Percentiles rank a stretch among this genome's conserved stretches.
Evolutionary conservation across 2,888 invertebrate species (phyloP).

Genomic region (Eupithecia subfuscata): DNA sequence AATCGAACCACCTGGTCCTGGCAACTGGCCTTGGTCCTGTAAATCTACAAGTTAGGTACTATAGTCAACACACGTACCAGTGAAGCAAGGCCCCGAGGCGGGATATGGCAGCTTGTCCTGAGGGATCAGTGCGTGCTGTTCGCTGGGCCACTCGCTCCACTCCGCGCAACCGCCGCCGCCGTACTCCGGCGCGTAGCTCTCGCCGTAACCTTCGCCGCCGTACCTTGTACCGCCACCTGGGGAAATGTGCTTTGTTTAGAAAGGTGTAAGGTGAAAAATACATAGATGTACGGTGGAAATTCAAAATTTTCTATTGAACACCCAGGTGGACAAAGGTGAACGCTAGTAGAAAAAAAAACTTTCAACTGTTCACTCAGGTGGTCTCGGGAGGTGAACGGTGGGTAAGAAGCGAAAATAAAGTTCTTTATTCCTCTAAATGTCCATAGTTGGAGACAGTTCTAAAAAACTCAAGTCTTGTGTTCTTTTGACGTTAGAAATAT

Average conservation of each 20-base stretch:
- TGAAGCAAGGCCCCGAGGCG: slow-evolving; percentile 85
- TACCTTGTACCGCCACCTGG: slow-evolving; percentile 74
- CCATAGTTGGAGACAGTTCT: too few relatives aligned
- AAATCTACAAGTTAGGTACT: neutral
- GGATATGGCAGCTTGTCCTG: slow-evolving; percentile 81
- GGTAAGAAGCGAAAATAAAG: neutral
- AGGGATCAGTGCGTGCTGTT: slow-evolving; percentile 78
- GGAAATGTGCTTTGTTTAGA: neutral
- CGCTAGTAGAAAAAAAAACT: too few relatives aligned
- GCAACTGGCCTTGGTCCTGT: neutral
- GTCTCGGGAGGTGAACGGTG: too few relatives aligned
- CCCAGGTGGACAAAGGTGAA: too few relatives aligned
- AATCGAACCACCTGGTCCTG: neutral
- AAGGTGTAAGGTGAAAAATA: slow-evolving; percentile 1
- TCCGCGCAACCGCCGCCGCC: slow-evolving; percentile 78
- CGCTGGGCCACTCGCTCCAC: slow-evolving; percentile 78
- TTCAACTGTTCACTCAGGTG: too few relatives aligned
- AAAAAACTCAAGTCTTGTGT: too few relatives aligned
- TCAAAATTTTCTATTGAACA: too few relatives aligned
- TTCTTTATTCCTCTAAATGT: too few relatives aligned
- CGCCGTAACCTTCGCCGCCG: slow-evolving; percentile 77
- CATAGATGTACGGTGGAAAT: too few relatives aligned
- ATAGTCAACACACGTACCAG: slow-evolving; percentile 74
- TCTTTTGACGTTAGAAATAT: too few relatives aligned
- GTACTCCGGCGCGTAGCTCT: slow-evolving; percentile 77